Evolutionary conservation across 1,140 invertebrate genomes (phyloP), one percentile per base, ranked within the genome.

Genomic region (Sipha flava): DNA sequence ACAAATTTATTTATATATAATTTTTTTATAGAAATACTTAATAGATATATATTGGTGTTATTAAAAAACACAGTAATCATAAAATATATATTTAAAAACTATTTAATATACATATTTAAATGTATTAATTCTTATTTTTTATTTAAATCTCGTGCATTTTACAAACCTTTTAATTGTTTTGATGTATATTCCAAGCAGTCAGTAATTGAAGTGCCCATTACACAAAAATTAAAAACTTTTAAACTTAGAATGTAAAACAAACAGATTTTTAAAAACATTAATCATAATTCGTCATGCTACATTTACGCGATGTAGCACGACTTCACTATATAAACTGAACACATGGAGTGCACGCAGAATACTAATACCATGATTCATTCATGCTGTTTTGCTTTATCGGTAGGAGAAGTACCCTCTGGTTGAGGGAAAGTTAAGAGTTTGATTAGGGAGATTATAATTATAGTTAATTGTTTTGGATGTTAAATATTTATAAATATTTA

Each of bases 161-260:
- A 52, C 31, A 18, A 23, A 77, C 73, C 73, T 57, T 77, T 43
- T 18, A 77, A 43, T 26, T 77, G 21, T 57, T 18, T 43, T 29
- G 73, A 77, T 77, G 73, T 77, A 77, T 77, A 77, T 77, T 59
- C 73, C 73, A 54, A 77, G 59, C 43, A 43, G n/a, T 43, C 21
- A 59, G 9, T 77, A 57, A 77, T 77, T 77, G 52, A 59, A 77
- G 73, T 77, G 52, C 73, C 73, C 73, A 77, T 77, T 40, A 77
- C 73, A 59, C 34, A 77, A 77, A 59, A 77, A 57, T 77, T 40
- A 45, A 26, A 77, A 47, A 70, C n/a, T 2, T 7, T 29, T 77
- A 40, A 77, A 59, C 34, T 57, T 40, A 1, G 34, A 43, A 43
- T 43, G 31, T 40, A 40, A 77, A 77, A 59, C 29, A 40, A 59